These are phyloP conservation scores for Aurelia sp. DNA, from an alignment of 30 jellyfish, hydroid and myxozoan genomes.

Conservation along the genomic window DNA sequence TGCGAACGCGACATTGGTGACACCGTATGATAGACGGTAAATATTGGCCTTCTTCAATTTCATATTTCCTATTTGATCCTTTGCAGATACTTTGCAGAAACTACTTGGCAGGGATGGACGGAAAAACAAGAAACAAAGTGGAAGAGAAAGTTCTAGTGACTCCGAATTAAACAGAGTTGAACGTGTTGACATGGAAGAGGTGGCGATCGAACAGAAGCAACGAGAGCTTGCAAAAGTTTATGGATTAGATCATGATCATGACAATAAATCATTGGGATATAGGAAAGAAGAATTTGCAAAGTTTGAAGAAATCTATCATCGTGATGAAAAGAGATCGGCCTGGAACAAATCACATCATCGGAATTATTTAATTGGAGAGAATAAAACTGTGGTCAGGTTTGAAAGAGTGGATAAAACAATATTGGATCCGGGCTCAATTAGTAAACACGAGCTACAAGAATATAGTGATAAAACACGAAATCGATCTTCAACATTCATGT, in stretches of 20 bases:
- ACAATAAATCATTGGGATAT: constrained; percentile 48
- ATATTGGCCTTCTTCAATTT: too few species aligned
- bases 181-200: constrained; percentile 71
- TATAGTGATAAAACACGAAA: constrained; percentile 24
- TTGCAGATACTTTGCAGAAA: constrained; percentile 50
- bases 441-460: constrained; percentile 36
- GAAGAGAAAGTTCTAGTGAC: not conserved
- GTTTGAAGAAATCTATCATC: not conserved
- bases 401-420: constrained; percentile 68
- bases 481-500: constrained; percentile 36
- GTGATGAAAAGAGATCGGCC: not conserved
- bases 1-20: too few species aligned
- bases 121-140: not conserved
- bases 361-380: not conserved
- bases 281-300: constrained; percentile 20
- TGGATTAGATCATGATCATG: constrained; percentile 23
- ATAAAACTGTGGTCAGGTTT: not conserved
- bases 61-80: too few species aligned
- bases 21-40: too few species aligned
- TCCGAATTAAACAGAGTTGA: constrained; percentile 41
- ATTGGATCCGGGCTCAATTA: constrained; percentile 64
- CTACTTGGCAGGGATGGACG: constrained; percentile 37
- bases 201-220: constrained; percentile 28
- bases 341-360: not conserved
- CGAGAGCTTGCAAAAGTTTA: constrained; percentile 32